Conservation (phyloP, 2,113 vertebrate species). For the Piaya cayana region DNA sequence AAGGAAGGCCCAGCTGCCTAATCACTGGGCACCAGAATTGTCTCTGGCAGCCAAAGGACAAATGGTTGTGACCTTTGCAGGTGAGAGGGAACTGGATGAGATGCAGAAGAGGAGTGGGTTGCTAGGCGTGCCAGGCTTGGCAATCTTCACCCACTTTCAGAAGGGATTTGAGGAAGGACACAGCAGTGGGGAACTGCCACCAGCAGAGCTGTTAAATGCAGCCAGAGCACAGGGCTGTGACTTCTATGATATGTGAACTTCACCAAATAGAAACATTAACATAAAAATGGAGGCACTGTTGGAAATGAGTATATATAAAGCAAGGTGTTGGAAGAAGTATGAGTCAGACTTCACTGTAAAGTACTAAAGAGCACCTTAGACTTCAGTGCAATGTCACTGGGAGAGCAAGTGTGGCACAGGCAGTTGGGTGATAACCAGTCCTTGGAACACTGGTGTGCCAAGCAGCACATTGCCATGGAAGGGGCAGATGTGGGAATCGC, state of each 20-base stretch:
- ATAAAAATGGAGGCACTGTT: background rate
- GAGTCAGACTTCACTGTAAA: background rate
- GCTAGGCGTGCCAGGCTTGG: background rate
- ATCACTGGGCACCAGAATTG: background rate
- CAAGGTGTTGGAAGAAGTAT: background rate
- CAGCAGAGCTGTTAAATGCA: background rate
- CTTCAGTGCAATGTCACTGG: background rate
- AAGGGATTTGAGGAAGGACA: background rate
- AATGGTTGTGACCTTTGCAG: background rate
- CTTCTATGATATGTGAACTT: fast-evolving
- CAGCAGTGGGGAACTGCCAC: fast-evolving
- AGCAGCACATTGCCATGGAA: background rate
- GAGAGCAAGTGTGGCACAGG: fast-evolving
- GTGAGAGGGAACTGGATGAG: background rate
- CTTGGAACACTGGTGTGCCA: fast-evolving
- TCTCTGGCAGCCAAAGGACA: background rate
- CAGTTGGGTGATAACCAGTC: fast-evolving
- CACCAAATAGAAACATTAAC: background rate
- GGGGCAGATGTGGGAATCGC: background rate
- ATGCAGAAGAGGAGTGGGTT: background rate
- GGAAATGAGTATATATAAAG: background rate
- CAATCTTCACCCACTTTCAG: background rate
- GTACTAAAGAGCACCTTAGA: background rate
- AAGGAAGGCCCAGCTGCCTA: background rate
- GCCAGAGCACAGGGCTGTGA: background rate